Conservation (phyloP, 1,140 invertebrate genomes). For the Aphis gossypii region DNA sequence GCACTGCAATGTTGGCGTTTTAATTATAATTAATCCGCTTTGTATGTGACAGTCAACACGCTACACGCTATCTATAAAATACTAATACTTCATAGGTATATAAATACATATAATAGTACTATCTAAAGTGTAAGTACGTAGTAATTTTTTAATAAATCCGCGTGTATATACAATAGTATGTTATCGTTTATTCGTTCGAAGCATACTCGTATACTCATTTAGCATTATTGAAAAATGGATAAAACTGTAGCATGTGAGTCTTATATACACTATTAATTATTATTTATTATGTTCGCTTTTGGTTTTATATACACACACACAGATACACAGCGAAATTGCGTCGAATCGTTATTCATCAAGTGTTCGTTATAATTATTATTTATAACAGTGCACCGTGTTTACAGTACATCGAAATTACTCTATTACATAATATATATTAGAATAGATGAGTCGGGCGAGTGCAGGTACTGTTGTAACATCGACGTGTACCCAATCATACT, state of each 20-base stretch:
- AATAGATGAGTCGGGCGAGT: not conserved
- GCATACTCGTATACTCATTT: not conserved
- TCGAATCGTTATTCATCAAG: not conserved
- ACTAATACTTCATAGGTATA: not conserved
- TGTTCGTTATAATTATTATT: not conserved
- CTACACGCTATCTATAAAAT: not conserved
- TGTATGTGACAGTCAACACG: not conserved
- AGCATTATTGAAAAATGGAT: not conserved
- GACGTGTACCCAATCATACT: too few relatives aligned
- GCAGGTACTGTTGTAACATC: too few relatives aligned
- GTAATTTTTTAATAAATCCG: not conserved
- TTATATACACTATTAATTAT: not conserved
- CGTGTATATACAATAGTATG: not conserved
- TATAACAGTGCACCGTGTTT: not conserved
- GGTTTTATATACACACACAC: not conserved
- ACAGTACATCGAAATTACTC: not conserved
- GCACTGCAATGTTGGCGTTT: not conserved
- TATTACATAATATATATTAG: not conserved
- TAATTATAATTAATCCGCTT: constrained; percentile 6
- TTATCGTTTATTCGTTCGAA: not conserved
- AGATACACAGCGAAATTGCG: not conserved
- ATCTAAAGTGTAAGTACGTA: constrained; percentile 9
- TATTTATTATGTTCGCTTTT: not conserved
- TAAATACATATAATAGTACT: not conserved
- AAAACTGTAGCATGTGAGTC: not conserved